Base-by-base conservation (phyloP, 2,888 invertebrate genomes). In the Agriotes lineatus region DNA sequence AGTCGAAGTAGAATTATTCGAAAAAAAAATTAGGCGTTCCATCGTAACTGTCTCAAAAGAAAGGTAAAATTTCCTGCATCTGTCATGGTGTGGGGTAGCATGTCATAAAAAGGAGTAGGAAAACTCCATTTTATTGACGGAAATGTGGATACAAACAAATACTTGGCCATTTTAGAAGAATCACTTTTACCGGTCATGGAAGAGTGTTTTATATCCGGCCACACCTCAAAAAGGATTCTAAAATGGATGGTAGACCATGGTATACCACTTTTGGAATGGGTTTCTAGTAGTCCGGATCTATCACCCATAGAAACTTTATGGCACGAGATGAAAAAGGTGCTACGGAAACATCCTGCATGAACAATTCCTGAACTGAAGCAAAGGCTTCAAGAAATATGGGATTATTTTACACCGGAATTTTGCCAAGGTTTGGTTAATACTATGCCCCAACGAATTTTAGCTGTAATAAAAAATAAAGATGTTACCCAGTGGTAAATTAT, bases 71-170 rank as follows among this genome's bases (percentile, higher is more conserved):
- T 12, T 39, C 16, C 35, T 3, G 42, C 25, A 54, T 25, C 25
- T 3, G 7, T 25, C 25, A 56, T 67, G 54, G 52, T 67, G 6
- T 67, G 48, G 22, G 39, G 52, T 12, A 48, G 61, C 25, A 62
- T 67, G 50, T 61, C 52, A 35, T 6, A 50, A 1, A 67, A 63
- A 22, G 67, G 54, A 1, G 1, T 61, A 20, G 62, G 61, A 37
- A 62, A 30, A 16, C 39, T 62, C 6, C 10, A 52, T 50, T 37
- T 62, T 50, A 62, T 62, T 14, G 50, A 62, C 4, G 35, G 52
- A 16, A 62, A n/a, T 18, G 52, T 62, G 5, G 39, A 39, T 12
- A 39, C 39, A 12, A 39, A 39, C 14, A 39, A 39, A 39, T 4
- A 39, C 6, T 25, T 25, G 25, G 25, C 3, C 25, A 25, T 25